These are phyloP conservation scores for Tapirus terrestris DNA, from an alignment of 2,113 vertebrate species.

Conservation along the genomic window DNA sequence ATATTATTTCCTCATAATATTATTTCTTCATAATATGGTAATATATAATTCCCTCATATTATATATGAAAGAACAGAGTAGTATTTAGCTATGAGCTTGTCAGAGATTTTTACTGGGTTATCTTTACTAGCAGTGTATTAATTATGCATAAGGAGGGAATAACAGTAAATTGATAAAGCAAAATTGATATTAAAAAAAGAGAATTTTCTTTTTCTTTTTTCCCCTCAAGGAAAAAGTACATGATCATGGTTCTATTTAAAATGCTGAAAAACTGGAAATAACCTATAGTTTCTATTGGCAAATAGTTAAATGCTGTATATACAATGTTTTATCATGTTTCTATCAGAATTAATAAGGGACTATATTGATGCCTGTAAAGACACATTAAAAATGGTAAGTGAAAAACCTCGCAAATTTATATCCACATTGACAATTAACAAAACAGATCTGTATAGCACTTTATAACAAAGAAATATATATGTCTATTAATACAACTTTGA, in stretches of 20 bases:
- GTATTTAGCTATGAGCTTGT: background rate
- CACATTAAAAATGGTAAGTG: slow-evolving; percentile 18
- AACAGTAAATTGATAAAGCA: background rate
- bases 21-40: background rate
- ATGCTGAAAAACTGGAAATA: slow-evolving; percentile 37
- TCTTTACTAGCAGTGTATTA: background rate
- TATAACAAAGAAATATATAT: background rate
- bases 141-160: background rate
- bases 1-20: background rate
- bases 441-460: background rate
- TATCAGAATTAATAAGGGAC: background rate
- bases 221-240: background rate
- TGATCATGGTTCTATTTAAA: background rate
- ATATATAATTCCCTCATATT: background rate
- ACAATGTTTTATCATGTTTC: background rate
- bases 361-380: background rate
- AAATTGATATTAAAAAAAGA: background rate
- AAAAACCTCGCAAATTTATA: slow-evolving; percentile 1
- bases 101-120: background rate
- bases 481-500: background rate
- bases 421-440: background rate
- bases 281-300: background rate
- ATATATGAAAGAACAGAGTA: background rate
- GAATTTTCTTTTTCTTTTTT: background rate
- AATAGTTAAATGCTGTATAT: background rate